These are phyloP conservation scores for Tyrannus savana DNA, from an alignment of 2,113 vertebrate species.

Conservation along the genomic window DNA sequence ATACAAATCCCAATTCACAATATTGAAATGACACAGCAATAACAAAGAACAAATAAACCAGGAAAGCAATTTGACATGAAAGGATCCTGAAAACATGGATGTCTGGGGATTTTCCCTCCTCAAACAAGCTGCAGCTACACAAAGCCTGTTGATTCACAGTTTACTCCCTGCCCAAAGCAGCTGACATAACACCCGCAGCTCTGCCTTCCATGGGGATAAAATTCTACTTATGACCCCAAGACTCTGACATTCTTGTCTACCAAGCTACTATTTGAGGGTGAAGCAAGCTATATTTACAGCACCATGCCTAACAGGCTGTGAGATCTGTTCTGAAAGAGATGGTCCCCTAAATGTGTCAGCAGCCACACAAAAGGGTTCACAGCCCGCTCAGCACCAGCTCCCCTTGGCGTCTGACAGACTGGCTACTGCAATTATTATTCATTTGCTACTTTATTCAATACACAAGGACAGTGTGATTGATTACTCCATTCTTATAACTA, in stretches of 20 bases:
- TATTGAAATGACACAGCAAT: not conserved
- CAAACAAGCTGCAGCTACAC: not conserved
- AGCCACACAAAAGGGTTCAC: not conserved
- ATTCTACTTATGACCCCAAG: not conserved
- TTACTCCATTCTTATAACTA: slow-evolving; percentile 1
- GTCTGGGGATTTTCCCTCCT: not conserved
- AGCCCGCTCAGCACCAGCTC: not conserved
- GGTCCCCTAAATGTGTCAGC: not conserved
- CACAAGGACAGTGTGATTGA: not conserved
- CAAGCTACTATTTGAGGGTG: not conserved
- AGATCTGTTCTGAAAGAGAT: not conserved
- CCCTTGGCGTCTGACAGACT: slow-evolving; percentile 18
- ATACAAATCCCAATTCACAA: not conserved
- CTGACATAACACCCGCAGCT: not conserved
- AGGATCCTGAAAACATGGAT: not conserved
- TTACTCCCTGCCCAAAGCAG: not conserved
- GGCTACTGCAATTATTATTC: slow-evolving; percentile 1
- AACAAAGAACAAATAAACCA: not conserved
- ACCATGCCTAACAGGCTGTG: not conserved
- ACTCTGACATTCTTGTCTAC: not conserved
- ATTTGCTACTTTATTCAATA: not conserved
- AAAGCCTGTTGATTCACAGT: not conserved
- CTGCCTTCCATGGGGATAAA: not conserved
- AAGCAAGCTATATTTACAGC: slow-evolving; percentile 20
- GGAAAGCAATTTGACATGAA: not conserved